phyloP scores from a whole-genome alignment of 2,113 vertebrate genomes.

The Ailuropoda melanoleuca region DNA sequence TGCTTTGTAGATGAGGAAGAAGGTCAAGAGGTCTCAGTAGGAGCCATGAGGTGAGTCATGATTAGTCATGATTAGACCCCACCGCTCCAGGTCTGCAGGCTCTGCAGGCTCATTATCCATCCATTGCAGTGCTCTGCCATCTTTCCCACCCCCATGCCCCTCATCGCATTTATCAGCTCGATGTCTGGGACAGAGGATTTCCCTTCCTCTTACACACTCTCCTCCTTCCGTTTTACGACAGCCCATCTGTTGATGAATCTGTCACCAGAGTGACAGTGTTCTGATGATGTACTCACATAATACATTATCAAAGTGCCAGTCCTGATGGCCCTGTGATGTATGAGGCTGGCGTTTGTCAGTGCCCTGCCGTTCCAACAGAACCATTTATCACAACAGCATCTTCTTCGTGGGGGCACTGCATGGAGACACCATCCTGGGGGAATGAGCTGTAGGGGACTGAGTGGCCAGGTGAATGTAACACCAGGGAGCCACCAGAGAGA shows the following conservation, averaged over 20 bases:
- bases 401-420: constrained; percentile 41
- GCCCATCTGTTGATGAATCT: constrained; percentile 83
- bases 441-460: constrained; percentile 51
- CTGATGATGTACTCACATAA: constrained; percentile 84
- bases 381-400: constrained; percentile 77
- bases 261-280: constrained; percentile 79
- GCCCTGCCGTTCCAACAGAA: constrained; percentile 74
- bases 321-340: constrained; percentile 83
- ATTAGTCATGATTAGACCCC: neutral
- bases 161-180: neutral
- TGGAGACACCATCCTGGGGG: constrained; percentile 64
- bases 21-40: neutral
- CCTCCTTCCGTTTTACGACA: constrained; percentile 72
- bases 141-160: neutral
- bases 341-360: constrained; percentile 82
- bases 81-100: neutral
- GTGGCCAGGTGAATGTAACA: neutral
- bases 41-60: neutral
- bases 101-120: neutral
- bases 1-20: neutral
- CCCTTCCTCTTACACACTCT: constrained; percentile 56
- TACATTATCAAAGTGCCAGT: constrained; percentile 84
- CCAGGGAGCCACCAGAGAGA: neutral
- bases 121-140: neutral
- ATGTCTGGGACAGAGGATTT: neutral